Percentiles rank a stretch among this genome's conserved stretches.
phyloP scores from a whole-genome alignment of 2,888 invertebrate genomes.

The Athetis lepigone region DNA sequence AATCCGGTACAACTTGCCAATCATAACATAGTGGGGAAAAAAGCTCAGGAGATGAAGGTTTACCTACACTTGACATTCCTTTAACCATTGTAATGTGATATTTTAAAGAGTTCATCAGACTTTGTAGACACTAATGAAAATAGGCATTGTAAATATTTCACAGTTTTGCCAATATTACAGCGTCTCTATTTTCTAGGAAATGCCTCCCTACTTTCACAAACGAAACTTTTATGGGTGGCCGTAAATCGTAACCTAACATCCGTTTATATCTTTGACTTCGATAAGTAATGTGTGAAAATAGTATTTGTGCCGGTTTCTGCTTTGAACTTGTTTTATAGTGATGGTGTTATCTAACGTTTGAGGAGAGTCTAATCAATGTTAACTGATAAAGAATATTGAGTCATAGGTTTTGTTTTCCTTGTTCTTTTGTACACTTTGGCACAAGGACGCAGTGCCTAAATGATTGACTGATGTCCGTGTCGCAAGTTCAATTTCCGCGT shows the following conservation, averaged over 20 bases:
- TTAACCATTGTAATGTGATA: too few species aligned
- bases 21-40: too few species aligned
- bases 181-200: not conserved
- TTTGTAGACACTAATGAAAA: not conserved
- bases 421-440: too few species aligned
- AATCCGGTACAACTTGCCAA: too few species aligned
- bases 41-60: too few species aligned
- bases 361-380: not conserved
- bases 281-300: constrained; percentile 23
- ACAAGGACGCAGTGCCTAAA: too few species aligned
- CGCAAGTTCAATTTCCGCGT: too few species aligned
- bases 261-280: constrained; percentile 16
- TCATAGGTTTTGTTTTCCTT: too few species aligned
- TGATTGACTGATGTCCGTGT: too few species aligned
- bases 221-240: constrained; percentile 7
- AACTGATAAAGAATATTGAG: too few species aligned
- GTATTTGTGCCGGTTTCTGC: not conserved
- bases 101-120: too few species aligned
- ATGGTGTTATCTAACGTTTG: not conserved
- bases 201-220: not conserved
- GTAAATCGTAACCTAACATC: constrained; percentile 15
- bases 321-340: not conserved
- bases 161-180: not conserved
- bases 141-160: not conserved
- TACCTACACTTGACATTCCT: too few species aligned